Evolutionary conservation across 53 echinoderm and acorn worm genomes (phyloP).

Genomic region (Temnopleurus reevesii): DNA sequence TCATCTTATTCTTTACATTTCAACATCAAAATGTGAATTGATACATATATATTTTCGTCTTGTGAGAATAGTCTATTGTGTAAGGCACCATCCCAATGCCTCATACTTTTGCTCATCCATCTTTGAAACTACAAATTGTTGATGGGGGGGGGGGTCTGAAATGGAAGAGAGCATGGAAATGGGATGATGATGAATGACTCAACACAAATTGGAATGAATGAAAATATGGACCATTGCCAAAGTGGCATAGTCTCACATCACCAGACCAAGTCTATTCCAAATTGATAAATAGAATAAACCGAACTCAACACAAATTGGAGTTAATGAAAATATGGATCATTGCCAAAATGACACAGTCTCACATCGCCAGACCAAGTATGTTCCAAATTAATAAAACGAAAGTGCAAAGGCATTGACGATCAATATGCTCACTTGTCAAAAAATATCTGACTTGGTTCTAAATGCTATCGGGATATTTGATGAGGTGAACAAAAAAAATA

Average conservation of each 20-base stretch:
- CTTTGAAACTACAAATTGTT: constrained; percentile 28
- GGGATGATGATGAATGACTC: constrained; percentile 16
- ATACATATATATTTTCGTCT: no score
- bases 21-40: no score
- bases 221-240: constrained; percentile 40
- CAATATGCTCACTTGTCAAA: no score
- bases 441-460: no score
- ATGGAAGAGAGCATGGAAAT: background rate
- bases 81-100: no score
- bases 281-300: no score
- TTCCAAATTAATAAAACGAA: no score
- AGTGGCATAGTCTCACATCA: background rate
- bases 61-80: no score
- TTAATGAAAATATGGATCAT: constrained; percentile 38
- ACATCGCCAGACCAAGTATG: background rate
- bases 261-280: background rate
- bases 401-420: no score
- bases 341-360: constrained; percentile 23
- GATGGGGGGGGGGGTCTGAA: background rate
- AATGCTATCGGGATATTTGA: no score
- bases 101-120: constrained; percentile 4
- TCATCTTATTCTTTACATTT: no score
- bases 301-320: constrained; percentile 28
- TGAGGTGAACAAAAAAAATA: no score
- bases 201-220: constrained; percentile 34